phyloP scores from a whole-genome alignment of 1,140 invertebrate species.

The Streblospio benedicti region DNA sequence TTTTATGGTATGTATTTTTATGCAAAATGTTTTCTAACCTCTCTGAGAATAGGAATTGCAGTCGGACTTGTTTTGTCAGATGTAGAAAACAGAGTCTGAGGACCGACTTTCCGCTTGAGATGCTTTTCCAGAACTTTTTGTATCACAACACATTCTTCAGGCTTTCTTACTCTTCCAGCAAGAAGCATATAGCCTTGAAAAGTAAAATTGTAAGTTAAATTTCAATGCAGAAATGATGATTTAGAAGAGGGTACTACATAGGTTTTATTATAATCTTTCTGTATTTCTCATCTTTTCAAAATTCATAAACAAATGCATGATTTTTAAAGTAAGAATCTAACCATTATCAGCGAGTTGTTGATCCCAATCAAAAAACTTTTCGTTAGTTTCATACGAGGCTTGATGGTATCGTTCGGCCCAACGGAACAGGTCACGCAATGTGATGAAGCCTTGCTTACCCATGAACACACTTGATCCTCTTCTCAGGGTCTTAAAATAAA shows the following conservation, averaged over 20 bases:
- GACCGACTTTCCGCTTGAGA: slow-evolving; percentile 68
- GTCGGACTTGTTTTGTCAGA: slow-evolving; percentile 65
- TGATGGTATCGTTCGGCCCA: slow-evolving; percentile 89
- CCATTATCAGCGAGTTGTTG: slow-evolving; percentile 94
- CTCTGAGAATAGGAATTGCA: slow-evolving; percentile 62
- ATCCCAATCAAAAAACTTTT: slow-evolving; percentile 82
- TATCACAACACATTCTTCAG: slow-evolving; percentile 64
- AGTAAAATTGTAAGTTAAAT: slow-evolving; percentile 10
- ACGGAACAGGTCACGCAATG: slow-evolving; percentile 87
- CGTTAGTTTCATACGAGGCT: slow-evolving; percentile 19
- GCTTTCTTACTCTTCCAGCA: slow-evolving; percentile 81
- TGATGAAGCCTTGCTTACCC: slow-evolving; percentile 91
- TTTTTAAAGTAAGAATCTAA: slow-evolving; percentile 15
- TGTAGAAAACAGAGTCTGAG: slow-evolving; percentile 69
- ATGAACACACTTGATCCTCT: slow-evolving; percentile 79
- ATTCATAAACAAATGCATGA: background rate
- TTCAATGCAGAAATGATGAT: background rate
- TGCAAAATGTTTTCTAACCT: too few relatives aligned
- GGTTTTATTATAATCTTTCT: background rate
- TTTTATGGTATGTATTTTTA: too few relatives aligned
- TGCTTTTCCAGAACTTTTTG: slow-evolving; percentile 71
- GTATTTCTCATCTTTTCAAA: background rate
- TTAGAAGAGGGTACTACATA: background rate
- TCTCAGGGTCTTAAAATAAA: slow-evolving; percentile 55
- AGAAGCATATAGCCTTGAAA: slow-evolving; percentile 72